Conservation (phyloP, 2,797 vertebrate species). For the Protosalanx chinensis region DNA sequence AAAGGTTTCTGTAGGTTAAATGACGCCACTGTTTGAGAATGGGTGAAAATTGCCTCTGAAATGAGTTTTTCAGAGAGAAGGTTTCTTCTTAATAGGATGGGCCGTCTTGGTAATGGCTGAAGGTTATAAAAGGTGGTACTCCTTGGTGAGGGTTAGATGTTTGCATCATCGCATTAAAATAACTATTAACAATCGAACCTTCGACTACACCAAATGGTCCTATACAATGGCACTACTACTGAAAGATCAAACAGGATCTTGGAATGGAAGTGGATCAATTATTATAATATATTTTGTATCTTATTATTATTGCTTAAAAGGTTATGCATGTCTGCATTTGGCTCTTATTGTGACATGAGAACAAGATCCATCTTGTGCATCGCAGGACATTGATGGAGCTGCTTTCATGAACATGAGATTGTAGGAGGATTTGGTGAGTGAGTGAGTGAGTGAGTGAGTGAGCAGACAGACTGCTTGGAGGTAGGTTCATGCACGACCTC, state of each 20-base stretch:
- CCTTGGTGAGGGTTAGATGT: constrained; percentile 23
- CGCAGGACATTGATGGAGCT: background rate
- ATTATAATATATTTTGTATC: too few species aligned
- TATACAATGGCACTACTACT: background rate
- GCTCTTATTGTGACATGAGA: background rate
- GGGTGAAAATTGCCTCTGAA: constrained; percentile 58
- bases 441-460: constrained; percentile 45
- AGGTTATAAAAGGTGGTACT: constrained; percentile 48
- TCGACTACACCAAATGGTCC: background rate
- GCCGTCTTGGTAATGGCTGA: constrained; percentile 47
- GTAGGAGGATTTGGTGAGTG: constrained; percentile 27
- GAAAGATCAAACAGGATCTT: background rate
- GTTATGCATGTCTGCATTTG: background rate
- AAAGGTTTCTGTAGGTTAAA: constrained; percentile 57
- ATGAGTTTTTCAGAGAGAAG: constrained; percentile 58
- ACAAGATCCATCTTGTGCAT: background rate
- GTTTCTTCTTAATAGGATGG: constrained; percentile 48
- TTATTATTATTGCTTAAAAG: background rate
- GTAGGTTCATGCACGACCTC: constrained; percentile 39
- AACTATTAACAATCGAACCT: background rate
- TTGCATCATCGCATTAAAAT: constrained; percentile 11
- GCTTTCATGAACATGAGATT: constrained; percentile 19
- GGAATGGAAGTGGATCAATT: too few species aligned
- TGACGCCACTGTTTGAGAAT: constrained; percentile 55
- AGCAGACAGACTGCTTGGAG: constrained; percentile 45